Evolutionary conservation across 1,140 invertebrate species (phyloP).

Genomic region (Varroa destructor): DNA sequence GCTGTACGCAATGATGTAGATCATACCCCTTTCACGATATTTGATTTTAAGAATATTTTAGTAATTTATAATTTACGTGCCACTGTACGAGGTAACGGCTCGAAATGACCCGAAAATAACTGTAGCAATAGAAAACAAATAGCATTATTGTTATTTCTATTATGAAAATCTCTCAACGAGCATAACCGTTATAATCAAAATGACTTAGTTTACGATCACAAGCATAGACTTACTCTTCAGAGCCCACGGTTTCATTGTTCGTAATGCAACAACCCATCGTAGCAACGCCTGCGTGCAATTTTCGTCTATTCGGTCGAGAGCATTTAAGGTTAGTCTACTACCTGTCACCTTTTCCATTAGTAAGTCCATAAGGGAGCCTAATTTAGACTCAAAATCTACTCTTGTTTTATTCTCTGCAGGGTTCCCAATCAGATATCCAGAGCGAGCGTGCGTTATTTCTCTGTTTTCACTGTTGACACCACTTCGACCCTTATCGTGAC

Average conservation of each 20-base stretch:
- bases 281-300: not conserved
- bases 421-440: not conserved
- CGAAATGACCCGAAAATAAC: no score
- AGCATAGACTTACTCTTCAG: slow-evolving; percentile 8
- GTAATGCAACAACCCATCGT: slow-evolving; percentile 9
- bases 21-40: no score
- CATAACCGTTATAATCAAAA: no score
- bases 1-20: no score
- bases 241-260: slow-evolving; percentile 19
- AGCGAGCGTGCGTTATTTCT: not conserved
- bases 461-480: not conserved
- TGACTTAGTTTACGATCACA: no score
- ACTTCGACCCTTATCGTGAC: not conserved
- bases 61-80: no score
- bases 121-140: no score
- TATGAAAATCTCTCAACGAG: no score
- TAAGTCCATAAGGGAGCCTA: slow-evolving; percentile 15
- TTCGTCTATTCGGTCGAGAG: slow-evolving; percentile 16
- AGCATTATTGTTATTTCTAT: no score
- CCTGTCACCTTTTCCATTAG: not conserved
- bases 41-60: no score
- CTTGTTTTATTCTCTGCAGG: not conserved
- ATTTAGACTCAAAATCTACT: not conserved
- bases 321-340: not conserved
- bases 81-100: no score